Conservation (phyloP, 2,888 invertebrate genomes). For the Drosophila tanythrix region DNA sequence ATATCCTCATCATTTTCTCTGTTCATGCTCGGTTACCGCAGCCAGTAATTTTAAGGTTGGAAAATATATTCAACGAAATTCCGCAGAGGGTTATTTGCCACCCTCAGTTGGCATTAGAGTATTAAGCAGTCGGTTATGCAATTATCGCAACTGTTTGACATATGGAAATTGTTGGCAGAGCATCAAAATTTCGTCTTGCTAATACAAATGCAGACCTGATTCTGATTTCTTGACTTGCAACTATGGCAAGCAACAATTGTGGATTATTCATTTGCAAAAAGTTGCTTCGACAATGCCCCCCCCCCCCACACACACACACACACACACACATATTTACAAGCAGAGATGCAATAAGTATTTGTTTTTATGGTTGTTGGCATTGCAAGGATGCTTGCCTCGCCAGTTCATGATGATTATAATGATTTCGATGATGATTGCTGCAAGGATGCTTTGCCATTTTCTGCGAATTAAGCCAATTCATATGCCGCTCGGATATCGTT, state of each 20-base stretch:
- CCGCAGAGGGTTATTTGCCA: not conserved
- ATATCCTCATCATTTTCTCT: no score
- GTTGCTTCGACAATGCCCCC: constrained; percentile 39
- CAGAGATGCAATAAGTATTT: constrained; percentile 30
- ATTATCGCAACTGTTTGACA: not conserved
- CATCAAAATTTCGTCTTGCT: not conserved
- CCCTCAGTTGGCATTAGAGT: not conserved
- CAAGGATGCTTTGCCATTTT: constrained; percentile 63
- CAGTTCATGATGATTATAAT: constrained; percentile 34
- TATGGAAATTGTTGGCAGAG: constrained; percentile 1
- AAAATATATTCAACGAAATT: not conserved
- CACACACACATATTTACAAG: not conserved
- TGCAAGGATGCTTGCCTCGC: constrained; percentile 32
- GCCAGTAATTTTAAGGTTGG: no score
- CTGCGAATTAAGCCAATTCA: constrained; percentile 77
- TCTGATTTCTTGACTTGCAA: constrained; percentile 41
- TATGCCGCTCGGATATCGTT: constrained; percentile 35
- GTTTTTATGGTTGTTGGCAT: constrained; percentile 10
- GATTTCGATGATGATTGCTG: constrained; percentile 45
- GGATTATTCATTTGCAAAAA: constrained; percentile 74
- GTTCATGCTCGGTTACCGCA: no score
- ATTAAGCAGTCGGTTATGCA: not conserved
- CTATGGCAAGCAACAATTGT: constrained; percentile 65
- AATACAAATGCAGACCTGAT: not conserved
- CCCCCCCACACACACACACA: not conserved